These are phyloP conservation scores for Riparia riparia DNA, from an alignment of 2,113 vertebrate species.

Conservation along the genomic window DNA sequence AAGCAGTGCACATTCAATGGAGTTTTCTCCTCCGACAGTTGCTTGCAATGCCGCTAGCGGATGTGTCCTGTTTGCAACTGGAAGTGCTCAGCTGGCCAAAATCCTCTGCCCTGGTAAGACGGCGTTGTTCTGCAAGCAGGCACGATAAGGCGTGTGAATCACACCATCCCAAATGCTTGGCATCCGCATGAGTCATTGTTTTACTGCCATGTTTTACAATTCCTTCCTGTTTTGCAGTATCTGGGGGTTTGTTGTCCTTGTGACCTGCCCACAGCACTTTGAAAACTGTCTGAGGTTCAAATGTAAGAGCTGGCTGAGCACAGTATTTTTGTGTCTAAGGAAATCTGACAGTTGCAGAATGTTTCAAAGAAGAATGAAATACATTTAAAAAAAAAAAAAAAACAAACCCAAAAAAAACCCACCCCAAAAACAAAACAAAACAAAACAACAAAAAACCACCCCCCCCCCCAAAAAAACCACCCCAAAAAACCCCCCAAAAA, in stretches of 20 bases:
- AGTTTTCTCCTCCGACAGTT: not conserved
- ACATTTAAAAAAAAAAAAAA: not conserved
- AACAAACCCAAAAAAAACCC: no score
- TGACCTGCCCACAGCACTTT: not conserved
- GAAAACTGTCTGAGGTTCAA: not conserved
- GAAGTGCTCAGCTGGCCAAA: not conserved
- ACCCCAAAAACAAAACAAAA: no score
- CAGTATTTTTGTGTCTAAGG: not conserved
- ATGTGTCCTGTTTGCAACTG: not conserved
- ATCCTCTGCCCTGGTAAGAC: not conserved
- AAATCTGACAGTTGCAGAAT: not conserved
- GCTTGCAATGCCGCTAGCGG: not conserved
- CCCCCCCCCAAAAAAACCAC: no score
- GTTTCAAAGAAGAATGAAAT: not conserved
- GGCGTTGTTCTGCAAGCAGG: not conserved
- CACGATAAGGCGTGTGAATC: constrained; percentile 38
- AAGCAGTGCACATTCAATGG: fast-evolving
- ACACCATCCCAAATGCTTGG: not conserved
- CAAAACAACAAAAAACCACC: no score
- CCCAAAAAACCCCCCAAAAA: no score
- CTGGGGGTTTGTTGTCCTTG: not conserved
- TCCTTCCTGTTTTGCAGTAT: constrained; percentile 64
- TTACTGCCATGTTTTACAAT: constrained; percentile 30
- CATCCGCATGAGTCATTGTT: constrained; percentile 57
- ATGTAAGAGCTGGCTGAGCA: not conserved